Evolutionary conservation across 2,888 invertebrate genomes (phyloP), one percentile per base, ranked within the genome.

Genomic region (Metallyticus violacea): DNA sequence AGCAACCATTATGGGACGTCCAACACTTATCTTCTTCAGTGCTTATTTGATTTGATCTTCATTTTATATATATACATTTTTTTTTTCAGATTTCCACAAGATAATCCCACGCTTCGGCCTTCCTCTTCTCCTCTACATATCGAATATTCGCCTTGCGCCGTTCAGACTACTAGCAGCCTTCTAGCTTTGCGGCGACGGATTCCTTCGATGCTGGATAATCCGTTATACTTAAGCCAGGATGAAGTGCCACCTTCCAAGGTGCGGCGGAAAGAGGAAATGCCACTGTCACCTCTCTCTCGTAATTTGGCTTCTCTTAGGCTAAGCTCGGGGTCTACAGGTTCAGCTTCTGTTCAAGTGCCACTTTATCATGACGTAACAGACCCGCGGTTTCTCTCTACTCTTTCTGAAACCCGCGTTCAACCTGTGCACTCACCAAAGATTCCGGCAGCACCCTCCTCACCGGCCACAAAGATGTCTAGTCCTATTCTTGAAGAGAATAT

Each of bases 81-180:
- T 78, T 22, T 1, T 78, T 78, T 78, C 78, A 78, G 78, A 78
- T 78, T 78, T 6, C 78, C 78, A 78, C 26, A 25, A 6, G 78
- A 81, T 9, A 79, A 15, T 6, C 79, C 79, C 5, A n/a, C 9
- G n/a, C 9, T 26, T 0, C 83, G 77, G 9, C 27, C 40, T 62
- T 26, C 27, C 5, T 26, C 83, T 92, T 93, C 89, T 93, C 93
- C 15, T 91, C 93, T 93, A 81, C 93, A 94, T 91, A 94, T 94
- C 88, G 94, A 94, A 90, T 94, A 94, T 88, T 92, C 92, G 3
- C 92, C 92, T 3, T 91, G 91, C 88, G 89, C 90, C 1, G 88
- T 91, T 85, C 88, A 91, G 91, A 90, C 92, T 91, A 91, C 91
- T 91, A 91, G 92, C 92, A 30, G 91, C 92, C 79, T 93, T 91